Percentiles rank a stretch among this genome's conserved stretches.
Evolutionary conservation across 2,888 invertebrate species (phyloP).

Genomic region (Listrodromus nycthemerus): DNA sequence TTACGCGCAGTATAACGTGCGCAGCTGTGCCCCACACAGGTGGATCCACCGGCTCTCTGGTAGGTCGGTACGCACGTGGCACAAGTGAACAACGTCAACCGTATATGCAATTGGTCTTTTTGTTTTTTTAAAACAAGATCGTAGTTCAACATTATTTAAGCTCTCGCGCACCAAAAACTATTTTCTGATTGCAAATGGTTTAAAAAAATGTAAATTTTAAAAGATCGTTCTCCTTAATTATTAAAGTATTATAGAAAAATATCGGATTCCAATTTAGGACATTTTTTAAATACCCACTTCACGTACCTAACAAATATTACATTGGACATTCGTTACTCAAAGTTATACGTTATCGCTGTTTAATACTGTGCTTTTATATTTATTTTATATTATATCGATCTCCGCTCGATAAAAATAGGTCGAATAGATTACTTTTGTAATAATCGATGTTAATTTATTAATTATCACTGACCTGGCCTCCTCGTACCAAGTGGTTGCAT

Average conservation of each 20-base stretch:
- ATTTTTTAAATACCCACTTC: too few species aligned
- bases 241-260: too few species aligned
- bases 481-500: slow-evolving; percentile 53
- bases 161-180: background rate
- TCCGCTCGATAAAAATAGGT: too few species aligned
- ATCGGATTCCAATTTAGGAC: too few species aligned
- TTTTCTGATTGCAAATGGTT: background rate
- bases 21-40: background rate
- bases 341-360: background rate
- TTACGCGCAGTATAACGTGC: background rate
- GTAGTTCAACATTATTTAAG: background rate
- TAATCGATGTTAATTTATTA: background rate
- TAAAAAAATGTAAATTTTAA: too few species aligned
- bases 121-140: background rate
- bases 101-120: background rate
- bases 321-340: background rate
- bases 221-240: too few species aligned
- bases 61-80: slow-evolving; percentile 3
- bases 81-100: background rate
- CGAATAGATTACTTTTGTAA: background rate
- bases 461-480: slow-evolving; percentile 34
- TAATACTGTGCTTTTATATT: too few species aligned
- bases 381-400: background rate
- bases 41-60: background rate
- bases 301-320: background rate